These are phyloP conservation scores for Oreotrochilus melanogaster DNA, from an alignment of 2,113 vertebrate species.

Conservation along the genomic window DNA sequence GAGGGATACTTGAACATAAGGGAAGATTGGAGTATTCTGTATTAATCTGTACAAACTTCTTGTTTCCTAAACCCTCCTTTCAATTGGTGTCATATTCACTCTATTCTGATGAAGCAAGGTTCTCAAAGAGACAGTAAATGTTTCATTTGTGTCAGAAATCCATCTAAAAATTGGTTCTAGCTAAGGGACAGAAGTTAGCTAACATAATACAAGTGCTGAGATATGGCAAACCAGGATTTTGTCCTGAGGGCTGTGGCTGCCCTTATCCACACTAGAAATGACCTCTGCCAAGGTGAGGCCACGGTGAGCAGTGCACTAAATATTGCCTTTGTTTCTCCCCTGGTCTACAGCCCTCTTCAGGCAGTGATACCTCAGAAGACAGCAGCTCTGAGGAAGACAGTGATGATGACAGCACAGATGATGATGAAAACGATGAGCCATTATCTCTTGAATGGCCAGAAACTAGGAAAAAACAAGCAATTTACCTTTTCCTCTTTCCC, in stretches of 20 bases:
- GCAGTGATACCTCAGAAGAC: slow-evolving; percentile 3
- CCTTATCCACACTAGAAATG: not conserved
- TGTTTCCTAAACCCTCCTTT: not conserved
- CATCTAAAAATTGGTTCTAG: not conserved
- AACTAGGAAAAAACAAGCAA: slow-evolving; percentile 85
- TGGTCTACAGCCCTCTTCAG: not conserved
- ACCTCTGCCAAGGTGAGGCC: not conserved
- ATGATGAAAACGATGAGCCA: slow-evolving; percentile 82
- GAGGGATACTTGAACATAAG: not conserved
- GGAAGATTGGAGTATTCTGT: not conserved
- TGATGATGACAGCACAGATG: slow-evolving; percentile 37
- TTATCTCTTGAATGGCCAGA: slow-evolving; percentile 93
- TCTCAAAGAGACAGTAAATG: not conserved
- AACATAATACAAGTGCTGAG: no score
- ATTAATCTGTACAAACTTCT: not conserved
- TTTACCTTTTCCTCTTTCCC: slow-evolving; percentile 92
- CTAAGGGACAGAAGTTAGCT: not conserved
- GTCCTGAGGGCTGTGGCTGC: not conserved
- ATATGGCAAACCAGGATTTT: not conserved
- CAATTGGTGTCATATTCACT: not conserved
- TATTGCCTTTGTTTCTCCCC: not conserved
- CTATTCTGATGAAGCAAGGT: not conserved
- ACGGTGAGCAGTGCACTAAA: not conserved
- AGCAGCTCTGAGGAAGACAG: slow-evolving; percentile 68
- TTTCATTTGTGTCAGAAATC: not conserved